phyloP scores from a whole-genome alignment of 2,797 vertebrate species.

The Eulemur albifrons region DNA sequence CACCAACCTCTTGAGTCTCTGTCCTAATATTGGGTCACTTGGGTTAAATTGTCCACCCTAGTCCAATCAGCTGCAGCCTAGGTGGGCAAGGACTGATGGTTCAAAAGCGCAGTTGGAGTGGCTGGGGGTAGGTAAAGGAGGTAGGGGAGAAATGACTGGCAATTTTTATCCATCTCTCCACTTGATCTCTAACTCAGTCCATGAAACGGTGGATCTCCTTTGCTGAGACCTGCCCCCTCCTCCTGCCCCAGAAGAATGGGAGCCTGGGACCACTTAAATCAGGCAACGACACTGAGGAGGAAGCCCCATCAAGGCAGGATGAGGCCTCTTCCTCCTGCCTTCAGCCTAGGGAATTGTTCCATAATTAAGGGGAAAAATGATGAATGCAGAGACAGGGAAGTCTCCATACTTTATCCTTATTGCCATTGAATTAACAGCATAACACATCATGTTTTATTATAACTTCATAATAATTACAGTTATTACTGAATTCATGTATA shows the following conservation, averaged over 20 bases:
- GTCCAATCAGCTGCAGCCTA: not conserved
- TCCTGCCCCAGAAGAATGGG: too few relatives aligned
- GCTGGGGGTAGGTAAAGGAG: too few relatives aligned
- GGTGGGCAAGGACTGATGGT: not conserved
- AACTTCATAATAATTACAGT: conserved; percentile 86
- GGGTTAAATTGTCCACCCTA: not conserved
- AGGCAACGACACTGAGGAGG: not conserved
- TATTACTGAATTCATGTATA: conserved; percentile 83
- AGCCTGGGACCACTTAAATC: not conserved
- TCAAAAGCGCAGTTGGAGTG: not conserved
- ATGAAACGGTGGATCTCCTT: not conserved
- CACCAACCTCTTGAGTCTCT: not conserved
- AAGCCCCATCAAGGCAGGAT: not conserved
- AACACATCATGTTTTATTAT: conserved; percentile 84
- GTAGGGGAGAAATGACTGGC: not conserved
- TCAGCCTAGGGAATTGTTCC: not conserved
- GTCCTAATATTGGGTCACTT: not conserved
- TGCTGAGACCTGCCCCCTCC: not conserved
- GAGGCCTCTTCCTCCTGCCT: not conserved
- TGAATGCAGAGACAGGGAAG: not conserved
- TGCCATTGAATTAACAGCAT: conserved; percentile 79
- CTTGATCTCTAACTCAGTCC: not conserved
- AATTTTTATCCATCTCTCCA: not conserved
- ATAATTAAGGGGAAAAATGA: not conserved
- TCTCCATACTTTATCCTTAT: conserved; percentile 81